phyloP scores from a whole-genome alignment of 1,140 invertebrate genomes.

The Homalodisca vitripennis region DNA sequence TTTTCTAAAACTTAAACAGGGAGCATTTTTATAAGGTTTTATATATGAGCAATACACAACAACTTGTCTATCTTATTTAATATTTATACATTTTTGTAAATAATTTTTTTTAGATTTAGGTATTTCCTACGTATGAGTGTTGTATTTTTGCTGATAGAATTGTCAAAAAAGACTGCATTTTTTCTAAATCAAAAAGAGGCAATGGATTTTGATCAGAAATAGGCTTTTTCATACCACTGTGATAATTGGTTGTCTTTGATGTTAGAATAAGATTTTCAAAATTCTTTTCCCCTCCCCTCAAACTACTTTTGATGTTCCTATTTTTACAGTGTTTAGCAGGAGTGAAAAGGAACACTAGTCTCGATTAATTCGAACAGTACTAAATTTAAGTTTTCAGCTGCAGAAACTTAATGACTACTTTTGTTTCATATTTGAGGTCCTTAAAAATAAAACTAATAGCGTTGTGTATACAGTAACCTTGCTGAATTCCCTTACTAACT shows the following conservation, averaged over 20 bases:
- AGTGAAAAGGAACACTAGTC: background rate
- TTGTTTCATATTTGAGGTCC: background rate
- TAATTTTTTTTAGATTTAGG: background rate
- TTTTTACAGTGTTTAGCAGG: background rate
- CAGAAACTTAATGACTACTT: background rate
- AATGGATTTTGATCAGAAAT: background rate
- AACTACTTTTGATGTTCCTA: background rate
- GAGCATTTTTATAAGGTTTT: constrained; percentile 7
- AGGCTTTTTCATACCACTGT: background rate
- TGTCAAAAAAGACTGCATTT: background rate
- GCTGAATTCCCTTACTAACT: background rate
- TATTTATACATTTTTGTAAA: constrained; percentile 24
- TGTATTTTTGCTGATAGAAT: background rate
- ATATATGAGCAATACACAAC: constrained; percentile 14
- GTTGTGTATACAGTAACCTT: background rate
- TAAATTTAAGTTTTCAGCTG: background rate
- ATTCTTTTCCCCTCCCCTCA: background rate
- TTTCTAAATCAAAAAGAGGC: background rate
- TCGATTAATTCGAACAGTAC: background rate
- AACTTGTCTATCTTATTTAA: background rate
- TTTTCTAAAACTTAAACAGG: background rate
- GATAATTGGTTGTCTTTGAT: background rate
- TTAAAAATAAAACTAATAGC: background rate
- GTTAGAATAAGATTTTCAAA: background rate
- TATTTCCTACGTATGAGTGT: constrained; percentile 8